Evolutionary conservation across 2,113 vertebrate species (phyloP).

Genomic region (Ictidomys tridecemlineatus): DNA sequence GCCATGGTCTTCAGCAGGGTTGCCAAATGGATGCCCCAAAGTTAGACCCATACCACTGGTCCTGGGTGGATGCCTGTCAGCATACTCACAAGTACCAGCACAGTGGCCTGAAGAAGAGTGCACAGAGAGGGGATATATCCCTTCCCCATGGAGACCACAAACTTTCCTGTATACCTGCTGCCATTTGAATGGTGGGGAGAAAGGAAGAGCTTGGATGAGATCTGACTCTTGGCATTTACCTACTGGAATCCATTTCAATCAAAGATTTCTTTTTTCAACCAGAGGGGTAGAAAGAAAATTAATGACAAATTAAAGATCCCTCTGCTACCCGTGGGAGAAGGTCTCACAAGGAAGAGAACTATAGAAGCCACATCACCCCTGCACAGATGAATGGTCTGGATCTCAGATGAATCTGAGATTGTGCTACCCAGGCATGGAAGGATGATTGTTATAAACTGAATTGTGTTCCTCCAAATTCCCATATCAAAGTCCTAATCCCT

Average conservation of each 20-base stretch:
- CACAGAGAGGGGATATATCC: neutral
- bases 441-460: neutral
- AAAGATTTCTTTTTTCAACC: neutral
- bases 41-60: neutral
- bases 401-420: neutral
- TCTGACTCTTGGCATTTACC: neutral
- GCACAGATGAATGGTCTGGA: neutral
- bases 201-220: neutral
- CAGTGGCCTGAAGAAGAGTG: neutral
- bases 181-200: neutral
- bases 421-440: neutral
- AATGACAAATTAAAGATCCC: neutral
- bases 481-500: neutral
- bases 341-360: neutral
- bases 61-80: neutral
- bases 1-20: neutral
- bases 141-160: accelerated
- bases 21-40: neutral
- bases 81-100: neutral
- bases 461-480: too few species aligned
- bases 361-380: neutral
- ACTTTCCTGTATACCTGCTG: neutral
- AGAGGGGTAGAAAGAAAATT: neutral
- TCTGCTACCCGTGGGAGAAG: neutral
- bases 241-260: neutral